Evolutionary conservation across 2,113 vertebrate genomes (phyloP).

Genomic region (Hemichromis elongatus): DNA sequence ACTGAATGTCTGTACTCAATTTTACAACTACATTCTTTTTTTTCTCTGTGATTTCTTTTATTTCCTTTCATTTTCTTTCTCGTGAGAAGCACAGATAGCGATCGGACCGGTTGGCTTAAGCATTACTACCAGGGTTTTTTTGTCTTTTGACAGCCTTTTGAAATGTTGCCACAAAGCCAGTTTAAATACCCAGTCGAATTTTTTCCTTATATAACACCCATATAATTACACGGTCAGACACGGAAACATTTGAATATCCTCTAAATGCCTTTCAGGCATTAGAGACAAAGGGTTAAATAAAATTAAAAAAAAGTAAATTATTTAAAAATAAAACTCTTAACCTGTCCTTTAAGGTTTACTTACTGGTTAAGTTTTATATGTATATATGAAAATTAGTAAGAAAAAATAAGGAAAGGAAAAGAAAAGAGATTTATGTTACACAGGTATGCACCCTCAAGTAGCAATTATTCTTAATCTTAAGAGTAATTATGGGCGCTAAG

Average conservation of each 20-base stretch:
- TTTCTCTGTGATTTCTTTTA: neutral
- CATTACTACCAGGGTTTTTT: conserved; percentile 5
- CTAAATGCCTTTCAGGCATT: neutral
- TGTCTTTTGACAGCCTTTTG: conserved; percentile 20
- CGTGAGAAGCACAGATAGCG: conserved; percentile 9
- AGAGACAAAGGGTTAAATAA: conserved; percentile 10
- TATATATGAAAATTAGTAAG: neutral
- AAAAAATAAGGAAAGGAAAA: neutral
- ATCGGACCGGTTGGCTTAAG: conserved; percentile 33
- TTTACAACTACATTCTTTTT: neutral
- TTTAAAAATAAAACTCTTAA: neutral
- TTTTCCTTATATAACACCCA: conserved; percentile 23
- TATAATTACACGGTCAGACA: conserved; percentile 41
- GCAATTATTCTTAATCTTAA: conserved; percentile 35
- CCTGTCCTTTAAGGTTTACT: neutral
- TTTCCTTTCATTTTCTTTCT: neutral
- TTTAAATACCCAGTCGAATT: conserved; percentile 21
- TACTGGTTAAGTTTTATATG: neutral
- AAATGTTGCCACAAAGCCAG: neutral
- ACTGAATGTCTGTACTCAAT: neutral
- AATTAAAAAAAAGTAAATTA: neutral
- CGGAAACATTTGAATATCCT: conserved; percentile 1
- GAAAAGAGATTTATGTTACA: neutral
- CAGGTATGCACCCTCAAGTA: neutral
- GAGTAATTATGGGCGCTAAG: conserved; percentile 31